Base-by-base conservation (phyloP, 2,113 vertebrate genomes). In the Trematomus loennbergii region DNA sequence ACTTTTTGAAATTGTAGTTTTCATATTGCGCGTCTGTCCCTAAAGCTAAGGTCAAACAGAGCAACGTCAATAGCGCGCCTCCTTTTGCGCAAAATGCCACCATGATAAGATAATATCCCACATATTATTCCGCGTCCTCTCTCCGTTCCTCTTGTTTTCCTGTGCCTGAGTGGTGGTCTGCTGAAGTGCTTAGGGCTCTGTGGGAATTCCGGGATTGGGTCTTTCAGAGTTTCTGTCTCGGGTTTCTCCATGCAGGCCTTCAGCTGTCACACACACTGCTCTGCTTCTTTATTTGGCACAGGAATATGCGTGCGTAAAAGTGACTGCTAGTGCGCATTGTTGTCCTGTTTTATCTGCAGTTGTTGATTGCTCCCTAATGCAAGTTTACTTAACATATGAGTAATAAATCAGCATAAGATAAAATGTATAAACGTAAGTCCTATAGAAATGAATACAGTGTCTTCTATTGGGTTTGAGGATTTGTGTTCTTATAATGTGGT, bases 1-100 rank as follows among this genome's bases (percentile, higher is more conserved):
- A 95, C 0, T 91, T 92, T 22, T 89, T 94, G 78, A 96, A 96
- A 61, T 89, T 96, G 88, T 96, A 96, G 89, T 94, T 93, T 84
- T 97, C 96, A 87, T 96, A 96, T 85, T 96, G 96, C 33, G 93
- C 94, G 0, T 46, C 64, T 16, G 72, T 72, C 15, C 16, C 18
- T 2, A n/a, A 49, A 66, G 40, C 8, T 29, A 72, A 50, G 1
- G 36, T 55, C 17, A 67, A 75, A 46, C 63, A 69, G 40, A 91
- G 58, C n/a, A 62, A 6, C 2, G 46, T 11, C 22, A 45, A 7
- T 18, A 77, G 11, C 18, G 72, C 6, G 13, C 43, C 9, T 25
- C 1, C 18, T 59, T 86, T 50, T 9, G 61, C 16, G 73, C 64
- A 5, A 29, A 81, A 36, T 75, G 22, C 11, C 45, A 81, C 64